phyloP scores from a whole-genome alignment of 2,888 invertebrate species.

The Metallyticus violacea region DNA sequence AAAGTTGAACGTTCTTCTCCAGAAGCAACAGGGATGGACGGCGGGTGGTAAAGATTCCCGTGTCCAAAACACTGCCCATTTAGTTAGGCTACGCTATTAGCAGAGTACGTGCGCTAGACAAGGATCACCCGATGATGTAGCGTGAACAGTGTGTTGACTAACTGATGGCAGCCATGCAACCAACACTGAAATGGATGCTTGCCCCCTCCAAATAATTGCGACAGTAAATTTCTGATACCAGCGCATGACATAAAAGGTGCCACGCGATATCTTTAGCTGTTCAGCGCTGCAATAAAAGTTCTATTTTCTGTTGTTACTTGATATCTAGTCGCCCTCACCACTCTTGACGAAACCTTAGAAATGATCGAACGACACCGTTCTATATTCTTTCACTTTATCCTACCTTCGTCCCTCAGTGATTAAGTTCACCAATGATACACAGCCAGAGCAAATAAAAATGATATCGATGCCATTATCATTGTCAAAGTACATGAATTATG shows the following conservation, averaged over 20 bases:
- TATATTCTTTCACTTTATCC: no score
- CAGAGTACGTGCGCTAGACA: neutral
- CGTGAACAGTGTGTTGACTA: neutral
- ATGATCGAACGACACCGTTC: no score
- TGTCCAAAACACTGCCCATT: no score
- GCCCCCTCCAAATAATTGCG: neutral
- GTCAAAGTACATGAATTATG: no score
- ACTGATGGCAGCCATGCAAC: neutral
- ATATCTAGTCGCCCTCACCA: no score
- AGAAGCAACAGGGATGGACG: neutral
- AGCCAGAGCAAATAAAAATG: no score
- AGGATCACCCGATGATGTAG: neutral
- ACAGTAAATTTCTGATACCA: neutral
- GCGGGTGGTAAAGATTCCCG: neutral
- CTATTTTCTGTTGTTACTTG: no score
- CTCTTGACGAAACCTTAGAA: no score
- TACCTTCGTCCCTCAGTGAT: no score
- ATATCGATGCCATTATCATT: no score
- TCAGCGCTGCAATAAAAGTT: neutral
- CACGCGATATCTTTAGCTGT: neutral
- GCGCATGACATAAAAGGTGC: neutral
- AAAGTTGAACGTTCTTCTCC: neutral
- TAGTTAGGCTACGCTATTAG: neutral
- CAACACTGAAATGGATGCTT: neutral
- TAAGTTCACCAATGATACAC: no score